Evolutionary conservation across 2,888 invertebrate genomes (phyloP), one percentile per base, ranked within the genome.

Genomic region (Drosophila prolongata): DNA sequence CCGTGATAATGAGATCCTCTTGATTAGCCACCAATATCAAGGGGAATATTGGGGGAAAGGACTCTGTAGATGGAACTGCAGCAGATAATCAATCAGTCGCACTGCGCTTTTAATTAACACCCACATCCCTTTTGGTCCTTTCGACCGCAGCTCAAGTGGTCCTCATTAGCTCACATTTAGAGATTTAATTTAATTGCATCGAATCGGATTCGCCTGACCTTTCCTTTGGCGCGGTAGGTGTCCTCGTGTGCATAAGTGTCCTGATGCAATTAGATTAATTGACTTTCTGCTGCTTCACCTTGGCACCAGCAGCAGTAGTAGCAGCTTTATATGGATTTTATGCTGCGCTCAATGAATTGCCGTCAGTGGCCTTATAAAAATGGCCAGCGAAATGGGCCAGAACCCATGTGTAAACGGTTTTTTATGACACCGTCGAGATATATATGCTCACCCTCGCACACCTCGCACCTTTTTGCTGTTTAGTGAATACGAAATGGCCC

Each of bases 181-280:
- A 68, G 82, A 81, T 82, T 88, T 79, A 88, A 82, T 84, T 81
- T 78, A 87, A 87, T 87, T 75, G 84, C 74, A 72, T 83, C 80
- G 78, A 47, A 55, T 43, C 30, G 55, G 46, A 71, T 73, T 76
- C 74, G 71, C 74, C 40, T 75, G 85, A 71, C 81, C 87, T 69
- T 69, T 69, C 47, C 19, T 43, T 69, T 42, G 54, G 42, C 14
- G 9, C 1, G 11, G 30, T 30, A 13, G n/a, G 30, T 54, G 47
- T 64, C 56, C 38, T 37, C 16, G 57, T 44, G 49, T 58, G 53
- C 54, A 40, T 16, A 44, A 52, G 64, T 40, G 53, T 47, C 56
- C 52, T 59, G 40, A 38, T 53, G 43, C 75, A 75, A 56, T 75
- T 75, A 68, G 52, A 67, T 73, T 73, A 73, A 73, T 73, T 73